Base-by-base conservation (phyloP, 2,888 invertebrate genomes). In the Stenoptilia bipunctidactyla region DNA sequence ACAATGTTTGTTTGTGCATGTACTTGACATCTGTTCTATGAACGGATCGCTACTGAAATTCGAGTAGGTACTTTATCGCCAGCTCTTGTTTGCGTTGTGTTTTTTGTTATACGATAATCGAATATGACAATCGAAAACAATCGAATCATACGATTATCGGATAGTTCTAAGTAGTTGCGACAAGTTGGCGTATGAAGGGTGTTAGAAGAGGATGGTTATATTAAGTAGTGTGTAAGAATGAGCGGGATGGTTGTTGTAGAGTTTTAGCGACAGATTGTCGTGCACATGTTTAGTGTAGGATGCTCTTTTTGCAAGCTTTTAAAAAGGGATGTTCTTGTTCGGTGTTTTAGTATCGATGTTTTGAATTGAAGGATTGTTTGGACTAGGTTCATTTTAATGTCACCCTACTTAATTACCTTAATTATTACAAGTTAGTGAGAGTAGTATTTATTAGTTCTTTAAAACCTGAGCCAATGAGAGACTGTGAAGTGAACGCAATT, bases 181-280 rank as follows among this genome's bases (percentile, higher is more conserved):
- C 75, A 67, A 55, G 56, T 47, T n/a, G n/a, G n/a, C n/a, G 40
- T 42, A 42, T 45, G 47, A 4, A 33, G 70, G 69, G 69, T 47
- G 66, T 61, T 49, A 25, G 61, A 66, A 37, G 33, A 64, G 45
- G 64, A 62, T 4, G 44, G 46, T 9, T 10, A 37, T 51, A 55
- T 40, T 6, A 5, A 5, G n/a, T 1, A 2, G n/a, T 3, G 9
- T 1, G 10, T 10, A 9, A 3, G 59, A 44, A 42, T 35, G 63
- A 67, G 34, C 15, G 64, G 45, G 71, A 70, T 1, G 43, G 46
- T 5, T 15, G 46, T 54, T 50, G 55, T 60, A 66, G 60, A 68
- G 63, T 68, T 66, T 66, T 66, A 68, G 64, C 80, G 82, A 82
- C 82, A 82, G 82, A 83, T 83, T 83, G 82, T 64, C 71, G 74